These are phyloP conservation scores for Acrocyrtus sp. DNA, from an alignment of 2,888 invertebrate species.

Conservation along the genomic window DNA sequence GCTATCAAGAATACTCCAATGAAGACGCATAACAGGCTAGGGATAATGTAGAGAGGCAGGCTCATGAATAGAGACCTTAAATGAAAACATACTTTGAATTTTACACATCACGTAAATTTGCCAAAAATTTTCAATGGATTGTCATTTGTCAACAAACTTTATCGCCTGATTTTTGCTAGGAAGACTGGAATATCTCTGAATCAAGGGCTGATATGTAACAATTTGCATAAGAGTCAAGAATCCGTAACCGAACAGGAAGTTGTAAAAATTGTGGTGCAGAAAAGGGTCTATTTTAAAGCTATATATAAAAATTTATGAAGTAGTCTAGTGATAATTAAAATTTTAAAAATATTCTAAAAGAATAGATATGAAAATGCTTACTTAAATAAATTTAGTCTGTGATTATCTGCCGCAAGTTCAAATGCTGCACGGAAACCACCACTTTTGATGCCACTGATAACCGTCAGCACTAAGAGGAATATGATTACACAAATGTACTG, in stretches of 20 bases:
- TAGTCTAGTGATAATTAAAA: not conserved
- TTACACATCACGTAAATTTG: too few relatives aligned
- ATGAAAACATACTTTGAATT: too few relatives aligned
- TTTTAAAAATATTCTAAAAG: not conserved
- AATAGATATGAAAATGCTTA: conserved; percentile 7
- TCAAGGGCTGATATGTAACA: conserved; percentile 42
- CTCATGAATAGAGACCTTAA: conserved; percentile 43
- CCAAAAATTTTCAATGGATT: not conserved
- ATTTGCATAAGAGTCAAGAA: conserved; percentile 34
- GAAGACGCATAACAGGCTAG: conserved; percentile 34
- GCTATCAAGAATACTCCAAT: conserved; percentile 52
- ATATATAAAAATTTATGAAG: not conserved
- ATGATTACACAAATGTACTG: conserved; percentile 12
- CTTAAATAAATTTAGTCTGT: conserved; percentile 34
- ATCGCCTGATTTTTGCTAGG: conserved; percentile 30
- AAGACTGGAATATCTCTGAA: conserved; percentile 56
- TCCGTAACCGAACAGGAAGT: conserved; percentile 54
- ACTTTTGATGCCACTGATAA: conserved; percentile 16
- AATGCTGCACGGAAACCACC: conserved; percentile 41
- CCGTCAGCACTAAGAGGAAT: conserved; percentile 20
- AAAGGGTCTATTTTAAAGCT: conserved; percentile 54
- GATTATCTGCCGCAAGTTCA: conserved; percentile 29
- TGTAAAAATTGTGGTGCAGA: conserved; percentile 48
- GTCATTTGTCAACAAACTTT: conserved; percentile 29
- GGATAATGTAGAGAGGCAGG: conserved; percentile 48